Evolutionary conservation across 37 sponge, comb jelly and placozoan species (phyloP).

Genomic region (Tethya wilhelma): DNA sequence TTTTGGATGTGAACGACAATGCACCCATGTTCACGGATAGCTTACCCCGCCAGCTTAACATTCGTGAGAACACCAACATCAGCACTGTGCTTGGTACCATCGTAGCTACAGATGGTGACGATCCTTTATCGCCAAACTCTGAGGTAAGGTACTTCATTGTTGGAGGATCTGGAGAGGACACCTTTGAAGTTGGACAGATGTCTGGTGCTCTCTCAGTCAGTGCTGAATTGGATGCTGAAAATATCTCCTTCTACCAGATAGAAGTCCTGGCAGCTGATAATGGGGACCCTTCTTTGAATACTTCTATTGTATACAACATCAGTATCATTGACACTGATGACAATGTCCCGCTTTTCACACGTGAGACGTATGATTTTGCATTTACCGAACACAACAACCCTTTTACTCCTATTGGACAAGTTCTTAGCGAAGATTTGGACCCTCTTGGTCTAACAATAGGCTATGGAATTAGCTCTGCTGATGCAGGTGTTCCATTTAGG

Average conservation of each 20-base stretch:
- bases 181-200: constrained; percentile 34
- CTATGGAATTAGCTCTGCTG: neutral
- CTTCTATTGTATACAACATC: constrained; percentile 28
- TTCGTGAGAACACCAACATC: neutral
- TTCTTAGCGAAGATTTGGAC: constrained; percentile 61
- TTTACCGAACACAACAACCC: constrained; percentile 26
- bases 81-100: neutral
- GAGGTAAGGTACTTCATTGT: constrained; percentile 25
- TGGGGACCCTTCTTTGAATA: constrained; percentile 33
- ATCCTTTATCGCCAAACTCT: constrained; percentile 35
- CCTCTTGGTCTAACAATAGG: constrained; percentile 34
- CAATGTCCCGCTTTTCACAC: constrained; percentile 51
- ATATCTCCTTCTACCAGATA: neutral
- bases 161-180: constrained; percentile 24
- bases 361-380: constrained; percentile 21
- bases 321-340: constrained; percentile 41
- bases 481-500: constrained; percentile 16
- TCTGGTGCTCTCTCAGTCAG: constrained; percentile 59
- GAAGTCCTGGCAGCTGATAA: constrained; percentile 51
- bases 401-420: constrained; percentile 23
- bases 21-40: constrained; percentile 32
- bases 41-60: neutral
- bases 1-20: constrained; percentile 66
- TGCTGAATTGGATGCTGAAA: constrained; percentile 27
- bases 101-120: constrained; percentile 33